Evolutionary conservation across 2,113 vertebrate species (phyloP), one percentile per base, ranked within the genome.

Genomic region (Embiotoca jacksoni): DNA sequence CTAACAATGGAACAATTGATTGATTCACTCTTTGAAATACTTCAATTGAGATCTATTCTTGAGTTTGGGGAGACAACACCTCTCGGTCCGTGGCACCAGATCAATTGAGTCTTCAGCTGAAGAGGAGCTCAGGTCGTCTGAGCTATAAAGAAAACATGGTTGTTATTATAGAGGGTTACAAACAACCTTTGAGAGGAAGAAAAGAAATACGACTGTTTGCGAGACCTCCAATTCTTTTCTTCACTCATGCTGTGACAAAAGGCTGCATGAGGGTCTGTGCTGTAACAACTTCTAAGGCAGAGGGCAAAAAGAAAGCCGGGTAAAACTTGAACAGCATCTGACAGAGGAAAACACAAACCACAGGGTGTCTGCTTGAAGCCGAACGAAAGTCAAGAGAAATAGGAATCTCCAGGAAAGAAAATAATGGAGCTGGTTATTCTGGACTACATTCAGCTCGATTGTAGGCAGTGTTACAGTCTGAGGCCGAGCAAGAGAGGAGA

Each of bases 281-380:
- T 56, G 65, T 16, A 65, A 37, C 63, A 57, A 31, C 55, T 54
- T 83, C 61, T 68, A 31, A 80, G 59, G 72, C 55, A 47, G 59
- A 75, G 71, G 61, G 63, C 71, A 65, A 62, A 78, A 46, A 84
- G 61, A 76, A 75, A 73, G 72, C 63, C 59, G 47, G 32, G 67
- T 68, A 64, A 74, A 86, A 70, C 76, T 80, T 74, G 49, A 72
- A 59, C 59, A 72, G 60, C 44, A 44, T 62, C 75, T 74, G 73
- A 77, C 67, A 61, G 61, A 75, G 78, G 72, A 84, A 82, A 88
- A 87, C 32, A 76, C 41, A 68, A 87, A 67, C 83, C 74, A 70
- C 46, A 14, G 82, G 83, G 57, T 36, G 59, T 68, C 39, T 53
- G 37, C 83, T 67, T 82, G 82, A 83, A 75, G 71, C 70, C 6